These are phyloP conservation scores for Embiotoca jacksoni DNA, from an alignment of 2,113 vertebrate species.

Conservation along the genomic window DNA sequence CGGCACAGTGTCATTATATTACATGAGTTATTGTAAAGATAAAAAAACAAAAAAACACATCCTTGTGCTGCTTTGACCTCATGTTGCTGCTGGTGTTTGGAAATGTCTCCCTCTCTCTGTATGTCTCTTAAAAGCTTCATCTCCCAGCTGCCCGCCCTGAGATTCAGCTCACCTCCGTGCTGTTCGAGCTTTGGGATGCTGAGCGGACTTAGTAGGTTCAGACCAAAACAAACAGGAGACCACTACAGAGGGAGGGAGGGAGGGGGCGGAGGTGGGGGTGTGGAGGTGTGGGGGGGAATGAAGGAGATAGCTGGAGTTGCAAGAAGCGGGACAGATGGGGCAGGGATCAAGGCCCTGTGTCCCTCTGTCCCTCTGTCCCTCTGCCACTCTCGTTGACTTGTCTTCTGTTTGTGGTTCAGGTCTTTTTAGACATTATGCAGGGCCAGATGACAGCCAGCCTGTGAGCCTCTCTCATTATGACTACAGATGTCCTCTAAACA, in stretches of 20 bases:
- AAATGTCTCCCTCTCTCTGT: conserved; percentile 18
- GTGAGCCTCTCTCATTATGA: conserved; percentile 45
- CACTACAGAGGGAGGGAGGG: conserved; percentile 47
- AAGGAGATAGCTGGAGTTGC: conserved; percentile 53
- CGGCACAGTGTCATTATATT: conserved; percentile 58
- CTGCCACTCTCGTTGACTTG: conserved; percentile 53
- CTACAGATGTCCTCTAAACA: conserved; percentile 46
- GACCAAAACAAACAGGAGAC: conserved; percentile 63
- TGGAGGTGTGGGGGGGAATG: conserved; percentile 43
- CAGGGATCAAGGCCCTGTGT: conserved; percentile 74
- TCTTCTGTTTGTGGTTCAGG: conserved; percentile 54
- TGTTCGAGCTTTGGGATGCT: conserved; percentile 55
- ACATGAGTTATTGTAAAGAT: conserved; percentile 54
- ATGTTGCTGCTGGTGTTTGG: conserved; percentile 1
- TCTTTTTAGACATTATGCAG: conserved; percentile 50
- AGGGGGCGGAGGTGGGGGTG: background rate
- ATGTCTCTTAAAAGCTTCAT: conserved; percentile 38
- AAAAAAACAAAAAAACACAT: conserved; percentile 24
- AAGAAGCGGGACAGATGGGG: conserved; percentile 79
- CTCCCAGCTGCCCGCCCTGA: conserved; percentile 51
- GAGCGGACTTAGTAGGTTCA: conserved; percentile 56
- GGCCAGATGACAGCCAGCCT: conserved; percentile 53
- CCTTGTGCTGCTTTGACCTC: conserved; percentile 26
- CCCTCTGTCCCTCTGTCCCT: conserved; percentile 56
- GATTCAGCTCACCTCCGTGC: conserved; percentile 62